Conservation (phyloP, 1,140 invertebrate species). For the Drosophila pallidifrons region DNA sequence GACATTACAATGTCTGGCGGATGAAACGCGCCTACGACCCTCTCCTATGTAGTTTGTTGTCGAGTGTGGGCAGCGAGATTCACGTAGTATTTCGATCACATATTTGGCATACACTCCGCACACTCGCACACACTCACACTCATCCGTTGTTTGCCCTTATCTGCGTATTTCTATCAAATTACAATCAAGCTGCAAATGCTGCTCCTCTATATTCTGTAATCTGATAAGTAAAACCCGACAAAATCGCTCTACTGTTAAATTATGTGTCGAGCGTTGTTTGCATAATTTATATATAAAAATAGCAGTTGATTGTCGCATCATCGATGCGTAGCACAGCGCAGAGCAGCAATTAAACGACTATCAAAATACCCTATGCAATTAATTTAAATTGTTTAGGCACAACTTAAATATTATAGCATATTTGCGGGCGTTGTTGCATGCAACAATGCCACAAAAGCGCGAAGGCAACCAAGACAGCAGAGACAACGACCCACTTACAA, state of each 20-base stretch:
- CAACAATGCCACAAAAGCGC: slow-evolving; percentile 21
- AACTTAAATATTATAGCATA: slow-evolving; percentile 42
- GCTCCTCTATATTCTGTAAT: slow-evolving; percentile 39
- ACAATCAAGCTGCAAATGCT: slow-evolving; percentile 39
- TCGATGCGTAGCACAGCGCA: slow-evolving; percentile 29
- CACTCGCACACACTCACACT: not conserved
- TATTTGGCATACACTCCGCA: slow-evolving; percentile 48
- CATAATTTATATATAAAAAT: slow-evolving; percentile 49
- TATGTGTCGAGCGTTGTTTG: slow-evolving; percentile 46
- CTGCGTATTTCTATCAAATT: slow-evolving; percentile 66
- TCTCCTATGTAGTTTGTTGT: not conserved
- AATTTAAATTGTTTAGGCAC: slow-evolving; percentile 18
- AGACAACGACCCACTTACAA: slow-evolving; percentile 40
- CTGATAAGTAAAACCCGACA: slow-evolving; percentile 65
- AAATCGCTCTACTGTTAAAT: slow-evolving; percentile 81
- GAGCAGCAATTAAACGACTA: slow-evolving; percentile 34
- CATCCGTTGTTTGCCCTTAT: slow-evolving; percentile 51
- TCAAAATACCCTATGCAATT: not conserved
- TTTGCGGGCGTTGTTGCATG: slow-evolving; percentile 38
- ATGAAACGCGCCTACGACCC: slow-evolving; percentile 29
- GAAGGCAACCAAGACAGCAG: slow-evolving; percentile 17
- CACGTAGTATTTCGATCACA: slow-evolving; percentile 14
- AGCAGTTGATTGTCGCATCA: slow-evolving; percentile 44
- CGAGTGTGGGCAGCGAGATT: not conserved
- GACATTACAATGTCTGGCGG: slow-evolving; percentile 12